phyloP scores from a whole-genome alignment of 2,113 vertebrate genomes.

The Lycaon pictus region DNA sequence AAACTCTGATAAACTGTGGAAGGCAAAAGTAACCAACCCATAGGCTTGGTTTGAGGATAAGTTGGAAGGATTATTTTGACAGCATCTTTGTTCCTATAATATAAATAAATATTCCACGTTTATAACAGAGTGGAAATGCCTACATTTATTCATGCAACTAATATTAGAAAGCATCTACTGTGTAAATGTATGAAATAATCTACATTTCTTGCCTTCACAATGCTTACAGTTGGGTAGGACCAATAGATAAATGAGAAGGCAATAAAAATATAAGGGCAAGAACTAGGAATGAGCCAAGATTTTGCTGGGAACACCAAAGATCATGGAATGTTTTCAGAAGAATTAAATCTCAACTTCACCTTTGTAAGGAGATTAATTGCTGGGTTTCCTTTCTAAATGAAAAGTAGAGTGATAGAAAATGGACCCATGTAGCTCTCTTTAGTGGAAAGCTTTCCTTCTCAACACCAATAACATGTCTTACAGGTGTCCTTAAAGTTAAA shows the following conservation, averaged over 20 bases:
- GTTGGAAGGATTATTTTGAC: not conserved
- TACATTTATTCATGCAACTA: not conserved
- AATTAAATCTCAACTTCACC: not conserved
- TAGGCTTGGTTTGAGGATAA: not conserved
- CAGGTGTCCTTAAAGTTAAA: constrained; percentile 69
- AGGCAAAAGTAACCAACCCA: not conserved
- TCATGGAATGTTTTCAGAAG: not conserved
- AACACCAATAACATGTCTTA: constrained; percentile 23
- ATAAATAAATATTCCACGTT: not conserved
- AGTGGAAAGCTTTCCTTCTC: constrained; percentile 22
- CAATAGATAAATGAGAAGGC: not conserved
- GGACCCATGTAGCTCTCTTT: not conserved
- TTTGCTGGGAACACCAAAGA: not conserved
- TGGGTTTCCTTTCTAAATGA: not conserved
- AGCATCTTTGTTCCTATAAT: not conserved
- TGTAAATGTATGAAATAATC: not conserved
- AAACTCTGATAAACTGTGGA: not conserved
- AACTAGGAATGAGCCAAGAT: not conserved
- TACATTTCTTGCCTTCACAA: not conserved
- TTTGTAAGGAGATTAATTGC: not conserved
- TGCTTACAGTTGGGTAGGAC: not conserved
- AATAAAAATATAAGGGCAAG: not conserved
- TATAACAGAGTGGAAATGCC: not conserved
- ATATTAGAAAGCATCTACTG: not conserved
- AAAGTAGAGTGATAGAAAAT: not conserved